Base-by-base conservation (phyloP, 2,797 vertebrate species). In the Poliocrania exsul region DNA sequence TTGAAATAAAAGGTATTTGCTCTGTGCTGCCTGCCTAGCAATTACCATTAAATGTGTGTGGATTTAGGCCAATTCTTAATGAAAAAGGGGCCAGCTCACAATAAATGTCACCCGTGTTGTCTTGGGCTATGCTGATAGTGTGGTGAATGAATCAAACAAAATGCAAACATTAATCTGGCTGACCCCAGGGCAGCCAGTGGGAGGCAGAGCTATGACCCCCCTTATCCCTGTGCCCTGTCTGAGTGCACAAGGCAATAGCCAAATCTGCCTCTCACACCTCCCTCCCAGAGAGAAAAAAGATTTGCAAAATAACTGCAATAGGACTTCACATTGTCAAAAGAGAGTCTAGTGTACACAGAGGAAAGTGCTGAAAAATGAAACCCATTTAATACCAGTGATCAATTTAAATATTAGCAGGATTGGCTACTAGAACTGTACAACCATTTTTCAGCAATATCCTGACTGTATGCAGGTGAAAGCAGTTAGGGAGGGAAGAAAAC, bases 1-100 rank as follows among this genome's bases (percentile, higher is more conserved):
- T 94, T 96, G 95, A 95, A 97, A 94, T 95, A 97, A 95, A 95
- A 97, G 87, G 92, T 94, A 95, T 94, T 96, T 96, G 82, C 92
- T 87, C 89, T 88, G 33, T 91, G 72, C 87, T 92, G 86, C 75
- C 77, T 95, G 91, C 93, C 70, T 96, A 81, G 82, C 90, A 95
- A 94, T 96, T 95, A 95, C 91, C 82, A 57, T 81, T 94, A 94
- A 92, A 94, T 72, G 58, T 86, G 90, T 61, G 80, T 96, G 93
- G 95, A 96, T 86, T 96, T 90, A 83, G 87, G 91, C 89, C 95
- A 95, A 91, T 79, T 86, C 93, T 93, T 97, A 96, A 86, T 95
- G 94, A 92, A 96, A 94, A 86, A 88, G 58, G 61, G 92, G 70
- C 89, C 91, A 90, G 80, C 92, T 95, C 64, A 77, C 91, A 92